Evolutionary conservation across 92 coral and sea anemone species (phyloP).

Genomic region (Metridium senile): DNA sequence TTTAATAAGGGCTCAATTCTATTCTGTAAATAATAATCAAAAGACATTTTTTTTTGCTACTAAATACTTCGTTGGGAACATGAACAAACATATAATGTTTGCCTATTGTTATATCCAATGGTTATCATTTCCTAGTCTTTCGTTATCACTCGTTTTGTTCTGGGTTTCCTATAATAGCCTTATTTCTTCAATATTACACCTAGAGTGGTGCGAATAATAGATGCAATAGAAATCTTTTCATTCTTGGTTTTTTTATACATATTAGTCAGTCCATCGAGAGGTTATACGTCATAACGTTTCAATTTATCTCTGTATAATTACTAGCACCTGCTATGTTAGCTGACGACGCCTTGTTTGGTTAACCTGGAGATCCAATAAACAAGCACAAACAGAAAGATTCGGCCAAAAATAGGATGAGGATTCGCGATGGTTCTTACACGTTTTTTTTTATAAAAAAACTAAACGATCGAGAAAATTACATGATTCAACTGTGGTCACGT

Average conservation of each 20-base stretch:
- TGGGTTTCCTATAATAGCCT: neutral
- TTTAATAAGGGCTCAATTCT: neutral
- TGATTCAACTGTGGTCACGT: neutral
- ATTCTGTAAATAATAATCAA: neutral
- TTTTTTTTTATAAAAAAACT: no score
- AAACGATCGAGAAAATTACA: no score
- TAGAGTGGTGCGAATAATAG: neutral
- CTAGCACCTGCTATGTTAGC: constrained; percentile 17
- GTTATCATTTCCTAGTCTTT: neutral
- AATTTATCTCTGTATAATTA: constrained; percentile 3
- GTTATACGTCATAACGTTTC: constrained; percentile 10
- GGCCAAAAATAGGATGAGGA: neutral
- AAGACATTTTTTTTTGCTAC: neutral
- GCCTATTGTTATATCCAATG: neutral
- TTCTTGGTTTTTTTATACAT: neutral
- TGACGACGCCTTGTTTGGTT: constrained; percentile 29
- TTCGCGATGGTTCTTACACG: no score
- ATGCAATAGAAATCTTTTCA: neutral
- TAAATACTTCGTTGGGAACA: neutral
- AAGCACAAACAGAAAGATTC: neutral
- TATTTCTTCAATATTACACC: neutral
- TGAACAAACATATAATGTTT: neutral
- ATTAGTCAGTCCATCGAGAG: neutral
- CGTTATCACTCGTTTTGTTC: neutral
- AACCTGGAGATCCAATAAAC: constrained; percentile 23